Conservation (phyloP, 37 sponge, comb jelly and placozoan genomes). For the Cladorhizidae sp. region DNA sequence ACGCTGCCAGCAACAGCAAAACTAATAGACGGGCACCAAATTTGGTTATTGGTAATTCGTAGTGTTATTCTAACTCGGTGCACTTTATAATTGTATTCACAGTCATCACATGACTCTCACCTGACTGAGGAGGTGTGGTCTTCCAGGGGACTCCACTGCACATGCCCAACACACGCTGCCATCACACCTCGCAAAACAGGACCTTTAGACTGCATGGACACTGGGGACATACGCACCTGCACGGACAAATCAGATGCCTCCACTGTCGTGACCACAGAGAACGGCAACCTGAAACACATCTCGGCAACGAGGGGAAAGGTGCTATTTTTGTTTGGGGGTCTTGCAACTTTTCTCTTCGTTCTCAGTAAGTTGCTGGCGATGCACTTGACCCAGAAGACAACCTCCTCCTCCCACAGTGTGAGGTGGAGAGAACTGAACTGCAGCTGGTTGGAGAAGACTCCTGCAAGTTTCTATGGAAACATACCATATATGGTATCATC, state of each 20-base stretch:
- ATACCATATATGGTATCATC: background rate
- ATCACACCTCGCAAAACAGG: slow-evolving; percentile 44
- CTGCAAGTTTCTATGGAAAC: slow-evolving; percentile 15
- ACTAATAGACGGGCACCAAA: too few relatives aligned
- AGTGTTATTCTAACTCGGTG: background rate
- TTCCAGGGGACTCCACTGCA: slow-evolving; percentile 22
- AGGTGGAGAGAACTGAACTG: slow-evolving; percentile 42
- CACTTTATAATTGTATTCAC: background rate
- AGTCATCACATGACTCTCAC: background rate
- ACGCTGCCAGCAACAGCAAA: too few relatives aligned
- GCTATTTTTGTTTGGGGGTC: background rate
- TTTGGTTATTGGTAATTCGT: background rate
- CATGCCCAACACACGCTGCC: slow-evolving; percentile 36
- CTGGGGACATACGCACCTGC: slow-evolving; percentile 18
- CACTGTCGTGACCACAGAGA: slow-evolving; percentile 58
- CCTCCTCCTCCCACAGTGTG: slow-evolving; percentile 35
- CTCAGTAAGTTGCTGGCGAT: background rate
- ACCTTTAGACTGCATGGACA: slow-evolving; percentile 46
- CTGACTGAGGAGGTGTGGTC: slow-evolving; percentile 19
- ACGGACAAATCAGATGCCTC: slow-evolving; percentile 74
- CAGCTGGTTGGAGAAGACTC: slow-evolving; percentile 24
- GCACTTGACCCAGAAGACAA: slow-evolving; percentile 26
- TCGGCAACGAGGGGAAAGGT: background rate
- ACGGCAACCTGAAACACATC: slow-evolving; percentile 7
- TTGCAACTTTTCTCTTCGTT: background rate